Evolutionary conservation across 2,797 vertebrate genomes (phyloP).

Genomic region (Chelmon rostratus): DNA sequence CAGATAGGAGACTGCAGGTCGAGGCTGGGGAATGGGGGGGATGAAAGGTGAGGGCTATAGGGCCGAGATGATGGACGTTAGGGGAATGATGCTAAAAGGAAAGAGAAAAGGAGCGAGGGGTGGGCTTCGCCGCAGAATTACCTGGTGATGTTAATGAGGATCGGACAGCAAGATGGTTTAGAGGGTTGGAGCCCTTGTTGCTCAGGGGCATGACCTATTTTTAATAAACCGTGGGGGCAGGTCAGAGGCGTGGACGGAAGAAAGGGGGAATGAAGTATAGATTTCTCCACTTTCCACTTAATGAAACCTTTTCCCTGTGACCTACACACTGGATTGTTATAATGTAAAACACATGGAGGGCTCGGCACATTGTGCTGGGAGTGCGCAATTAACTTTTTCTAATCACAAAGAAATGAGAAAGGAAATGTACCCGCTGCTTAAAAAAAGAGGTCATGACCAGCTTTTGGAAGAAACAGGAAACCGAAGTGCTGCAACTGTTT

Average conservation of each 20-base stretch:
- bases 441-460: constrained; percentile 13
- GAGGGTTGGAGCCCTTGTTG: constrained; percentile 11
- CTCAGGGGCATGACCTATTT: constrained; percentile 37
- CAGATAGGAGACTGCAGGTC: constrained; percentile 60
- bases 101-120: constrained; percentile 5
- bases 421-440: neutral
- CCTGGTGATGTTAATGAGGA: constrained; percentile 51
- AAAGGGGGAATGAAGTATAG: constrained; percentile 16
- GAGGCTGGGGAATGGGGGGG: constrained; percentile 50
- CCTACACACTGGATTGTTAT: neutral
- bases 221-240: constrained; percentile 39
- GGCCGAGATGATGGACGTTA: constrained; percentile 57
- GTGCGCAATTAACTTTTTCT: constrained; percentile 3
- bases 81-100: constrained; percentile 22
- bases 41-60: constrained; percentile 63
- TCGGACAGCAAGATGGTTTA: constrained; percentile 22
- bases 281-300: constrained; percentile 31
- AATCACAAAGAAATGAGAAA: constrained; percentile 16
- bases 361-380: neutral
- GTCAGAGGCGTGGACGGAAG: neutral
- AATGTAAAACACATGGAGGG: constrained; percentile 20
- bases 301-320: constrained; percentile 31
- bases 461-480: neutral
- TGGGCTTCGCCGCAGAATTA: constrained; percentile 36
- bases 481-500: neutral